These are phyloP conservation scores for Eonycteris spelaea DNA, from an alignment of 2,113 vertebrate species.

Conservation along the genomic window DNA sequence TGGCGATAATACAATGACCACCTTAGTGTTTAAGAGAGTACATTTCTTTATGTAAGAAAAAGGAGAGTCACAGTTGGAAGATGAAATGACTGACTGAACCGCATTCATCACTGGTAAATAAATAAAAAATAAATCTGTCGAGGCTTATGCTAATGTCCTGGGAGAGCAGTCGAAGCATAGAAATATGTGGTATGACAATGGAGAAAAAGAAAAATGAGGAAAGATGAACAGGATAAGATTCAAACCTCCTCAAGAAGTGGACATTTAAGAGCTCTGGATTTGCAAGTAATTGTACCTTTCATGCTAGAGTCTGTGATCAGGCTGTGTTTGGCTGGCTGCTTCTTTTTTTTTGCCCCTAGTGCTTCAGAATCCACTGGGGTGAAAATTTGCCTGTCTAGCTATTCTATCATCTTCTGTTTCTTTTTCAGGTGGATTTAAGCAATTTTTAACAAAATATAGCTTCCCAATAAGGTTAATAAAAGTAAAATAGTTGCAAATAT, in stretches of 20 bases:
- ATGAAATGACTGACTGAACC: not conserved
- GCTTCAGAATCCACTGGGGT: not conserved
- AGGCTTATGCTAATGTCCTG: not conserved
- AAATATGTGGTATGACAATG: not conserved
- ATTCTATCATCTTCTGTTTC: not conserved
- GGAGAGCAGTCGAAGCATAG: not conserved
- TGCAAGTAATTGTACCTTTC: not conserved
- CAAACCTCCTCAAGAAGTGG: not conserved
- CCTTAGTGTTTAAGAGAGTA: not conserved
- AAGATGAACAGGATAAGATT: not conserved
- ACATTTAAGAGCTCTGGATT: not conserved
- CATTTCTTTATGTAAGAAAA: not conserved
- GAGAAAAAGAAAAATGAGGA: not conserved
- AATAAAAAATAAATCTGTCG: conserved; percentile 3
- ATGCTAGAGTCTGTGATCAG: not conserved
- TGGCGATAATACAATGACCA: not conserved
- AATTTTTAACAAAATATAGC: conserved; percentile 24
- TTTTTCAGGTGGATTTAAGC: not conserved
- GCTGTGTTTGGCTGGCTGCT: not conserved
- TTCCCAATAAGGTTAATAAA: not conserved
- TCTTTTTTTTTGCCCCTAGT: not conserved
- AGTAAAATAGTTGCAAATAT: not conserved
- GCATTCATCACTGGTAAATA: not conserved
- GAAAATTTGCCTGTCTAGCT: not conserved
- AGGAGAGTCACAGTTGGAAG: not conserved